phyloP scores from a whole-genome alignment of 2,797 vertebrate genomes.

The Gorsachius magnificus region DNA sequence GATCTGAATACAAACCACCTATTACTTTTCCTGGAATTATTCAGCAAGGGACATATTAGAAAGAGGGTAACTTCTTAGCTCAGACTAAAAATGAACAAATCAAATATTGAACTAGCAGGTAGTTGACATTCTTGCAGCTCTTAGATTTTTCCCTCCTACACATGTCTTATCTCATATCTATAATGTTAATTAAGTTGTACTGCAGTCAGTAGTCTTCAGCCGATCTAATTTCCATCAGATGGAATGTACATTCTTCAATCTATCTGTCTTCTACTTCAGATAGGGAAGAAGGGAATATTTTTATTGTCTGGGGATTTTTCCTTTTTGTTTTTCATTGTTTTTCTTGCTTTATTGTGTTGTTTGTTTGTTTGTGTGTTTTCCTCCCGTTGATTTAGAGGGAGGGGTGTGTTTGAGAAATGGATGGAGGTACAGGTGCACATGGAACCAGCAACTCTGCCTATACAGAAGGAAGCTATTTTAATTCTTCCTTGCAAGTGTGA shows the following conservation, averaged over 20 bases:
- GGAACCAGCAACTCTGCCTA: neutral
- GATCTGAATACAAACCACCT: neutral
- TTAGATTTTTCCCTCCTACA: neutral
- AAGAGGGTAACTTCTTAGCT: neutral
- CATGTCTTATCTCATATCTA: accelerated
- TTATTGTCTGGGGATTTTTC: neutral
- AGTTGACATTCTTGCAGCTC: neutral
- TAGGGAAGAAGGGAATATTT: neutral
- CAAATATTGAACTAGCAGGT: neutral
- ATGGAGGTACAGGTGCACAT: neutral
- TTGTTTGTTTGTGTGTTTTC: neutral
- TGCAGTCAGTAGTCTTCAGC: neutral
- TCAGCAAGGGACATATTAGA: neutral
- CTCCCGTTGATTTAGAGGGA: neutral
- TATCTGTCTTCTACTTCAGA: neutral
- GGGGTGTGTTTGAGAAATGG: neutral
- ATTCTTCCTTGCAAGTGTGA: neutral
- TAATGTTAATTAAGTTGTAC: neutral
- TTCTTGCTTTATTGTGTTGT: neutral
- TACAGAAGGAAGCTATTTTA: neutral
- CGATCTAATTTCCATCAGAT: neutral
- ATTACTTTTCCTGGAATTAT: constrained; percentile 5
- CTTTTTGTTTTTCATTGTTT: neutral
- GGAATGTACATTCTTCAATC: neutral
- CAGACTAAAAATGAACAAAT: constrained; percentile 41